Conservation (phyloP, 2,113 vertebrate species). For the Leptocoma aspasia region DNA sequence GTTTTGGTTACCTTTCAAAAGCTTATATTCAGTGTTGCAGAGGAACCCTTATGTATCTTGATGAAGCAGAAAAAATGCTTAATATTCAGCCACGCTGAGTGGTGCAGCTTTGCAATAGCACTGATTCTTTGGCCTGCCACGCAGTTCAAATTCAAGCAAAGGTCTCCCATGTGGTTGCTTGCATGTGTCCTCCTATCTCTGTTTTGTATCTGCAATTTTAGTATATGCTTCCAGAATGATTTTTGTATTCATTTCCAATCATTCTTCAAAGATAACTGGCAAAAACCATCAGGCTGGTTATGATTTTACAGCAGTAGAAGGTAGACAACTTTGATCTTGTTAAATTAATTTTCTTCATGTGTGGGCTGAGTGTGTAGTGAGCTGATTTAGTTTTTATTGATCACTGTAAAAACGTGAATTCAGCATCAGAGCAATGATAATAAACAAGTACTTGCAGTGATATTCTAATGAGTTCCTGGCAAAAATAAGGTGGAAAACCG, state of each 20-base stretch:
- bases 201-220: slow-evolving; percentile 24
- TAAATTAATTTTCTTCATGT: slow-evolving; percentile 61
- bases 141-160: neutral
- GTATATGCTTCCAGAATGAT: slow-evolving; percentile 19
- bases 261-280: slow-evolving; percentile 53
- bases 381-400: slow-evolving; percentile 58
- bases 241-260: slow-evolving; percentile 51
- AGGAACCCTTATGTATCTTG: neutral
- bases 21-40: neutral
- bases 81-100: neutral
- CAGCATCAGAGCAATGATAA: slow-evolving; percentile 42
- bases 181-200: slow-evolving; percentile 31
- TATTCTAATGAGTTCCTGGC: slow-evolving; percentile 53
- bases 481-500: slow-evolving; percentile 21
- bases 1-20: neutral
- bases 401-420: slow-evolving; percentile 43
- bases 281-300: slow-evolving; percentile 1
- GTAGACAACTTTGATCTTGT: slow-evolving; percentile 55
- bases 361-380: slow-evolving; percentile 47
- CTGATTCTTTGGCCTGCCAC: neutral
- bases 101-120: neutral
- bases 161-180: slow-evolving; percentile 1
- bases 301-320: slow-evolving; percentile 42
- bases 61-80: neutral
- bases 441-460: slow-evolving; percentile 49